A percentile compares a stretch with the other conserved stretches of the same genome.
These are phyloP conservation scores for Myiothlypis coronata DNA, from an alignment of 2,797 vertebrate genomes.

Conservation along the genomic window DNA sequence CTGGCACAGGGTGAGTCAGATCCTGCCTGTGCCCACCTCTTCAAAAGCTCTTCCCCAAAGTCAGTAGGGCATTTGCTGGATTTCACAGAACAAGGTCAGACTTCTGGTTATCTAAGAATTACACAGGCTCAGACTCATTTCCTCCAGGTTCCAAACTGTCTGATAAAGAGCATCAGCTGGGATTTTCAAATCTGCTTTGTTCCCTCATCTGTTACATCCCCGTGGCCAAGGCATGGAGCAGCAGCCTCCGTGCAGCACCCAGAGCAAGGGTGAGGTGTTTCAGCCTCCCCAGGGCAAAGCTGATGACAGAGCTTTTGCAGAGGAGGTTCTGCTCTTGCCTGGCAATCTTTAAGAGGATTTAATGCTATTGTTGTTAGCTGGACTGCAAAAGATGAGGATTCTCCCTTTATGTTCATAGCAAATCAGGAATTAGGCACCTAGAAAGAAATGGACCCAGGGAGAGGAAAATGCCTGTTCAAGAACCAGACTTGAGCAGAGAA, in stretches of 20 bases:
- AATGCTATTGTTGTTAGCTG: not conserved
- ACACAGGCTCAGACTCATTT: slow-evolving; percentile 19
- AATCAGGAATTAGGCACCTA: not conserved
- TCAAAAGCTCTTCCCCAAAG: not conserved
- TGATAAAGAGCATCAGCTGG: not conserved
- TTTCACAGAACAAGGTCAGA: not conserved
- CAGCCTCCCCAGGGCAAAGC: not conserved
- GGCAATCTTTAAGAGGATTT: not conserved
- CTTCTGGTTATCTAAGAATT: not conserved
- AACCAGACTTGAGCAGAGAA: not conserved
- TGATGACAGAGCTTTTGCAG: not conserved
- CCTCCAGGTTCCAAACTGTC: not conserved
- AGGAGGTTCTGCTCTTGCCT: not conserved
- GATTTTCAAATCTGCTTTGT: not conserved
- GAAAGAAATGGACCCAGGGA: not conserved
- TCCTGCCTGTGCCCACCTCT: not conserved
- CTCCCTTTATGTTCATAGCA: not conserved
- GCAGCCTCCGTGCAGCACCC: not conserved
- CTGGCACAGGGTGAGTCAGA: slow-evolving; percentile 3
- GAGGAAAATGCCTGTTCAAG: not conserved
- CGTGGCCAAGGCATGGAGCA: not conserved
- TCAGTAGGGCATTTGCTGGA: not conserved
- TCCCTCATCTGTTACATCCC: not conserved
- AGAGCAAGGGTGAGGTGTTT: not conserved
- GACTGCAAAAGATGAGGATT: not conserved